phyloP scores from a whole-genome alignment of 2,888 invertebrate species.

The Drosophila paranaensis region DNA sequence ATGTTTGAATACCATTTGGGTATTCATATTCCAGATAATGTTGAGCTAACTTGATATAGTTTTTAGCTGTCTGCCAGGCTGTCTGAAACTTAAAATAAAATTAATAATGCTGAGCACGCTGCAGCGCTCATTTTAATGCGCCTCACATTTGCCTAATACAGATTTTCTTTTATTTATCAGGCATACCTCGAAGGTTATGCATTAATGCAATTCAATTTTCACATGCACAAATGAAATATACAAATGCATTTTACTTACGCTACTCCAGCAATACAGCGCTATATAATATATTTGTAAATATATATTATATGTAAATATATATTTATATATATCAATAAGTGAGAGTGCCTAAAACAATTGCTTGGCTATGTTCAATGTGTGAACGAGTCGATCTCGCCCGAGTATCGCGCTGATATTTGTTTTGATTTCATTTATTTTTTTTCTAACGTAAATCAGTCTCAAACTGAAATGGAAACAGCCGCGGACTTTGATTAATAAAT shows the following conservation, averaged over 20 bases:
- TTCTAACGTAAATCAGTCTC: neutral
- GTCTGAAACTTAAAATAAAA: no score
- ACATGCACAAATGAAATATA: neutral
- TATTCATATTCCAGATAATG: no score
- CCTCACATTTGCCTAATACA: no score
- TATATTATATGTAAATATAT: no score
- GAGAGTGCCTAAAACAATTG: neutral
- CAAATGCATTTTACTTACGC: neutral
- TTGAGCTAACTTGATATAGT: no score
- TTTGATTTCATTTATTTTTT: neutral
- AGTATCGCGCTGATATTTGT: neutral
- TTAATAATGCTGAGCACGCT: no score
- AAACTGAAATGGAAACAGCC: neutral
- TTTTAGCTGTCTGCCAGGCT: no score
- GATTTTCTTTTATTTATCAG: no score
- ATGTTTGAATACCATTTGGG: no score
- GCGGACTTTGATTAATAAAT: neutral
- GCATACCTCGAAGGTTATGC: neutral
- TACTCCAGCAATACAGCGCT: neutral
- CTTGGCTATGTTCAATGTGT: neutral
- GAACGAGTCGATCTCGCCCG: neutral
- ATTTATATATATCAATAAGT: neutral
- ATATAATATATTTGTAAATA: neutral
- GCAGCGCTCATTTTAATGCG: no score
- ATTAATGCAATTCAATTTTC: neutral